phyloP scores from a whole-genome alignment of 2,888 invertebrate species.

The Drosophila lacicola region DNA sequence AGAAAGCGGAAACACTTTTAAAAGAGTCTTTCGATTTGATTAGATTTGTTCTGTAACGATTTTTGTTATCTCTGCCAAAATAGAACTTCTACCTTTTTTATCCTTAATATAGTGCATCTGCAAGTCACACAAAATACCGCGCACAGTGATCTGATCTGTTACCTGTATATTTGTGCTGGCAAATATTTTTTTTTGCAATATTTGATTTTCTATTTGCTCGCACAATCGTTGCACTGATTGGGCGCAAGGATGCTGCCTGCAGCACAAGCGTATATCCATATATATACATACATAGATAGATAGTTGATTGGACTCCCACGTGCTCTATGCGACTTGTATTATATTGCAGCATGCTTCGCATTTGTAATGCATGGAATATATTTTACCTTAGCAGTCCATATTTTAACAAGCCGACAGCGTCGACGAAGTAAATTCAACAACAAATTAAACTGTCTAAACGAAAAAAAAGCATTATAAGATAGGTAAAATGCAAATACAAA shows the following conservation, averaged over 20 bases:
- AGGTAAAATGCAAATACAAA: constrained; percentile 55
- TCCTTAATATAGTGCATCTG: constrained; percentile 9
- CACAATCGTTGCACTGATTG: constrained; percentile 67
- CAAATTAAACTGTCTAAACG: not conserved
- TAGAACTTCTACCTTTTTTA: not conserved
- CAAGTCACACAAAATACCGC: not conserved
- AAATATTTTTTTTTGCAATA: constrained; percentile 62
- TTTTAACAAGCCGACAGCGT: constrained; percentile 42
- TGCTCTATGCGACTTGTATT: constrained; percentile 12
- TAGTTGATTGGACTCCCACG: constrained; percentile 7
- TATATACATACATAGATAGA: constrained; percentile 6
- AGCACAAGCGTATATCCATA: constrained; percentile 1
- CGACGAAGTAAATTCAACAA: not conserved
- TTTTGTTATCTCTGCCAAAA: not conserved
- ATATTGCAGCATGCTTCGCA: constrained; percentile 22
- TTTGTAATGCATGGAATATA: constrained; percentile 76
- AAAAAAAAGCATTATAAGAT: constrained; percentile 35
- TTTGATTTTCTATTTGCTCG: constrained; percentile 71
- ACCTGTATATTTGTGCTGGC: constrained; percentile 18
- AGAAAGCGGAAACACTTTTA: not conserved
- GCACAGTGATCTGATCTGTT: constrained; percentile 11
- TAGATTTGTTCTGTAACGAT: too few species aligned
- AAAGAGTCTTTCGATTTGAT: too few species aligned
- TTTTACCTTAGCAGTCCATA: constrained; percentile 59
- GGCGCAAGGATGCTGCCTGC: constrained; percentile 26